phyloP scores from a whole-genome alignment of 2,113 vertebrate species.

The Platichthys flesus region DNA sequence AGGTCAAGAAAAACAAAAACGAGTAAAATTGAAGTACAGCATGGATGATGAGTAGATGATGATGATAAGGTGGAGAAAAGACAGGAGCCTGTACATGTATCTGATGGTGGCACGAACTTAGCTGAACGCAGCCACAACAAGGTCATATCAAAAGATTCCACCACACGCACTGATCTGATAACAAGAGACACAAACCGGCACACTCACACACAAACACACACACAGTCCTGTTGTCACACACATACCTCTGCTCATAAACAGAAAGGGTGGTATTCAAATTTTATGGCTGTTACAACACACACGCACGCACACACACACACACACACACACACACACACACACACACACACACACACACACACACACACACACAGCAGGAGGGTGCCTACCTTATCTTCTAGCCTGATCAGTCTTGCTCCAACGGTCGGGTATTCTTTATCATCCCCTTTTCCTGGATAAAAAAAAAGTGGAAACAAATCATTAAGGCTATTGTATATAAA shows the following conservation, averaged over 20 bases:
- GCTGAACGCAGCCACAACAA: constrained; percentile 37
- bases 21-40: not conserved
- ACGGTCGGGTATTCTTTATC: constrained; percentile 89
- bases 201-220: constrained; percentile 11
- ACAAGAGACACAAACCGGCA: constrained; percentile 10
- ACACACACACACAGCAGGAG: constrained; percentile 28
- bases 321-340: constrained; percentile 24
- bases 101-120: constrained; percentile 13
- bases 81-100: constrained; percentile 1
- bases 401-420: constrained; percentile 89
- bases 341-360: constrained; percentile 31
- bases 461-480: not conserved
- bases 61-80: constrained; percentile 13
- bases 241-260: constrained; percentile 12
- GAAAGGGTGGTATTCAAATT: constrained; percentile 26
- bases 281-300: constrained; percentile 20
- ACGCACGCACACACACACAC: constrained; percentile 35
- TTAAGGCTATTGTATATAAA: not conserved
- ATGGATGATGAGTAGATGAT: not conserved
- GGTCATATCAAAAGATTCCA: constrained; percentile 35
- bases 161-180: constrained; percentile 44
- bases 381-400: constrained; percentile 90
- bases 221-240: constrained; percentile 2
- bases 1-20: not conserved
- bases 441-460: constrained; percentile 85